These are phyloP conservation scores for Sepiola atlantica DNA, from an alignment of 2,888 invertebrate species.

Conservation along the genomic window DNA sequence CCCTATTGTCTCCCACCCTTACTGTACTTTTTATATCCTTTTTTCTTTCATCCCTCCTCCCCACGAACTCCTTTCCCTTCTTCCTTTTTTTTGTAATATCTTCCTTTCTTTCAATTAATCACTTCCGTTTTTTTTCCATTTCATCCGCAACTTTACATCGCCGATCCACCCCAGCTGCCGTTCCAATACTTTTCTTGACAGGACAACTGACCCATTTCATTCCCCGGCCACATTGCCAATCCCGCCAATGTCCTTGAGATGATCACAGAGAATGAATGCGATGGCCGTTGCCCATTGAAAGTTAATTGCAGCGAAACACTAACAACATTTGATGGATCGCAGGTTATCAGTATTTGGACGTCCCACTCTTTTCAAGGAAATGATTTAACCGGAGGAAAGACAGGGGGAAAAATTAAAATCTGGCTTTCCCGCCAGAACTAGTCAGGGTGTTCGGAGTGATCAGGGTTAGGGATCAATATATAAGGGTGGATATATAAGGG, in stretches of 20 bases:
- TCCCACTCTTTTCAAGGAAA: not conserved
- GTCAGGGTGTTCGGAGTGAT: not conserved
- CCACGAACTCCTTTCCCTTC: not conserved
- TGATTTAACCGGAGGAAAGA: not conserved
- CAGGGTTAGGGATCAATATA: no score
- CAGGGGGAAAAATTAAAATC: not conserved
- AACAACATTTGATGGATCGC: not conserved
- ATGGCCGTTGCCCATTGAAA: constrained; percentile 8
- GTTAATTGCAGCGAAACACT: not conserved
- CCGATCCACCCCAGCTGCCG: not conserved
- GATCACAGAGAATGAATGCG: not conserved
- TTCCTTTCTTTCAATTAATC: not conserved
- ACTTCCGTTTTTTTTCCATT: not conserved
- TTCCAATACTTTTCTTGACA: not conserved
- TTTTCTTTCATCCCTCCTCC: not conserved
- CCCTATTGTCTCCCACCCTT: no score
- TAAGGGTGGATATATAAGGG: no score
- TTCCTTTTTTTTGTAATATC: not conserved
- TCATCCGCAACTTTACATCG: no score
- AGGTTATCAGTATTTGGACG: not conserved
- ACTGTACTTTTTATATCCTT: no score
- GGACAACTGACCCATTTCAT: not conserved
- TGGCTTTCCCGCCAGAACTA: not conserved
- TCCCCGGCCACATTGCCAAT: not conserved
- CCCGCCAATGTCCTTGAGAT: not conserved